These are phyloP conservation scores for Adelphocoris suturalis DNA, from an alignment of 2,888 invertebrate genomes.

Conservation along the genomic window DNA sequence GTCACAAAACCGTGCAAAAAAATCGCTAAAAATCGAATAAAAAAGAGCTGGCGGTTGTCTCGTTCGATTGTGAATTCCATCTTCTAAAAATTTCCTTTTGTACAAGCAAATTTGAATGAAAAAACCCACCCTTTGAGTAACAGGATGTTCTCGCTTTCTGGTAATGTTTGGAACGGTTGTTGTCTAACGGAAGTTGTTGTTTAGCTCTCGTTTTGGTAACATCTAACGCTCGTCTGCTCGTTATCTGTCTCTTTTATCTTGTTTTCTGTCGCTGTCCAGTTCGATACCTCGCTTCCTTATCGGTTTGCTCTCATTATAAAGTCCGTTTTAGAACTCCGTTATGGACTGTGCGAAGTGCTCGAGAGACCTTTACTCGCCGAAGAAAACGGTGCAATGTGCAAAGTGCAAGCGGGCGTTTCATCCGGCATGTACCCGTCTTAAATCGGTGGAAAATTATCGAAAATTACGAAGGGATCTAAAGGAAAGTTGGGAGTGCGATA, in stretches of 20 bases:
- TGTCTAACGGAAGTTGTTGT: too few species aligned
- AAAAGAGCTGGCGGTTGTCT: too few species aligned
- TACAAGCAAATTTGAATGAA: too few species aligned
- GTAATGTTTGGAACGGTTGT: too few species aligned
- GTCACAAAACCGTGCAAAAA: too few species aligned
- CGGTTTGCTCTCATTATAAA: conserved; percentile 14
- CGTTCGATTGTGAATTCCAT: too few species aligned
- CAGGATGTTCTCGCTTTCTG: too few species aligned
- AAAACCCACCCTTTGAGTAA: too few species aligned
- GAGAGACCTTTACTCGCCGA: conserved; percentile 37
- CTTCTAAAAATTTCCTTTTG: too few species aligned
- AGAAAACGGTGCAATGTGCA: conserved; percentile 45
- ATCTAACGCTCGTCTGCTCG: conserved; percentile 8
- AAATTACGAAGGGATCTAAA: conserved; percentile 45
- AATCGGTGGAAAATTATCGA: conserved; percentile 46
- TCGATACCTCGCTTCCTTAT: too few species aligned
- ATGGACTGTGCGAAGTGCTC: conserved; percentile 49
- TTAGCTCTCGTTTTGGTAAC: background rate
- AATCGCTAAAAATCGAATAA: too few species aligned
- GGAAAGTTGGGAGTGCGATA: conserved; percentile 54
- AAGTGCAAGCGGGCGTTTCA: conserved; percentile 40
- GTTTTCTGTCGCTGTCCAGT: background rate
- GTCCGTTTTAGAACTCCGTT: too few species aligned
- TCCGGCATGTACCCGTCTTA: conserved; percentile 58
- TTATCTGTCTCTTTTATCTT: conserved; percentile 20